Evolutionary conservation across 2,888 invertebrate species (phyloP).

Genomic region (Uloborus plumipes): DNA sequence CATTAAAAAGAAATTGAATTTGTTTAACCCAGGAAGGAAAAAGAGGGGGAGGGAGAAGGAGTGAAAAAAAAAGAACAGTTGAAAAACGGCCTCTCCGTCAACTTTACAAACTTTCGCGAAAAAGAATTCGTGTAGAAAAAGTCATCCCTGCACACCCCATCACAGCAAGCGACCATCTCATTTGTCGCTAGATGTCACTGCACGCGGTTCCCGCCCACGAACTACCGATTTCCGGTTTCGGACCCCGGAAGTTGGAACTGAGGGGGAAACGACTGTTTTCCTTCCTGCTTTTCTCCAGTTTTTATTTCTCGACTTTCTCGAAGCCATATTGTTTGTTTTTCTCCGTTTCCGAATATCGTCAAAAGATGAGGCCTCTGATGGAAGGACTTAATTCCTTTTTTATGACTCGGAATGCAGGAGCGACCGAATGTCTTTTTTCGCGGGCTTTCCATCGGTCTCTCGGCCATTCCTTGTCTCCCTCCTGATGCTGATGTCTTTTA

Average conservation of each 20-base stretch:
- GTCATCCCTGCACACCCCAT: conserved; percentile 3
- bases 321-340: conserved; percentile 24
- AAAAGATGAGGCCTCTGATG: conserved; percentile 9
- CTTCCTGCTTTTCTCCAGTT: conserved; percentile 2
- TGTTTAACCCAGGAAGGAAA: conserved; percentile 34
- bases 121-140: background rate
- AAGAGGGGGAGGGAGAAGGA: background rate
- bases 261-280: conserved; percentile 20
- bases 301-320: conserved; percentile 2
- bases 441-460: background rate
- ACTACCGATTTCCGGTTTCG: conserved; percentile 53
- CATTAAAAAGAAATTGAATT: conserved; percentile 3
- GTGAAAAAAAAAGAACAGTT: background rate
- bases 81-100: conserved; percentile 12
- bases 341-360: conserved; percentile 43
- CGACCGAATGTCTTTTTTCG: conserved; percentile 6
- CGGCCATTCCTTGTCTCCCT: background rate
- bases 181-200: conserved; percentile 1
- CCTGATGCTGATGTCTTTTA: conserved; percentile 5
- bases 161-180: background rate
- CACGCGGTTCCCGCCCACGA: conserved; percentile 13
- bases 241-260: conserved; percentile 42
- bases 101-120: conserved; percentile 4
- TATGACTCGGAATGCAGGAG: conserved; percentile 39
- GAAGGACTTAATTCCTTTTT: conserved; percentile 49